phyloP scores from a whole-genome alignment of 1,140 invertebrate genomes.

The Agrilus planipennis region DNA sequence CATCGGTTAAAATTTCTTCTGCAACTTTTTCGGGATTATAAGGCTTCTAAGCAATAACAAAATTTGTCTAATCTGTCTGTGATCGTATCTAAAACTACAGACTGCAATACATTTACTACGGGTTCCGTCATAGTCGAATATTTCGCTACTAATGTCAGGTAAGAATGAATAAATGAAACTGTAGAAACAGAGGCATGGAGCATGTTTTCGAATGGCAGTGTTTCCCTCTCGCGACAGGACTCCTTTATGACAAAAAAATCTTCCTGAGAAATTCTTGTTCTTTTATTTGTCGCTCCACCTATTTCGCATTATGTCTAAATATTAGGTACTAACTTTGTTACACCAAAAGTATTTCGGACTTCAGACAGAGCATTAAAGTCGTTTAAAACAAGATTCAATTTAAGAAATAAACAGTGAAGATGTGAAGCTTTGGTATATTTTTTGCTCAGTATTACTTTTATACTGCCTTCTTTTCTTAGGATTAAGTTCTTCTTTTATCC shows the following conservation, averaged over 20 bases:
- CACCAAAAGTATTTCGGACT: constrained; percentile 27
- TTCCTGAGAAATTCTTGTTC: constrained; percentile 19
- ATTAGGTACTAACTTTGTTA: constrained; percentile 25
- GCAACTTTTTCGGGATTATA: constrained; percentile 19
- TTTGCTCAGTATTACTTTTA: constrained; percentile 25
- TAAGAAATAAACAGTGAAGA: constrained; percentile 30
- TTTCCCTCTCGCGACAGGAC: constrained; percentile 23
- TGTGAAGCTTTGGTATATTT: constrained; percentile 26
- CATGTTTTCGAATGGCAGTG: constrained; percentile 23
- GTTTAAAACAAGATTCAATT: constrained; percentile 31
- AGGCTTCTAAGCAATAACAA: constrained; percentile 16
- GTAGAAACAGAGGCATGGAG: constrained; percentile 15
- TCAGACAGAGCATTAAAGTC: constrained; percentile 22
- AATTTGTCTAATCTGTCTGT: constrained; percentile 20
- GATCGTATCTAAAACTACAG: constrained; percentile 18
- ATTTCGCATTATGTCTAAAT: constrained; percentile 27
- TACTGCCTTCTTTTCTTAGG: constrained; percentile 19
- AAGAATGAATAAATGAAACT: no score
- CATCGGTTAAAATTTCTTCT: constrained; percentile 25
- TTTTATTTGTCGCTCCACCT: constrained; percentile 29
- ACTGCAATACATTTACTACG: constrained; percentile 23
- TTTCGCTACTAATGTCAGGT: constrained; percentile 22
- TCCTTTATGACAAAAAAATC: constrained; percentile 14
- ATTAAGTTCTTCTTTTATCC: neutral
- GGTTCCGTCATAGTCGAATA: constrained; percentile 23